These are phyloP conservation scores for Diarsia dahlii DNA, from an alignment of 2,888 invertebrate genomes.

Conservation along the genomic window DNA sequence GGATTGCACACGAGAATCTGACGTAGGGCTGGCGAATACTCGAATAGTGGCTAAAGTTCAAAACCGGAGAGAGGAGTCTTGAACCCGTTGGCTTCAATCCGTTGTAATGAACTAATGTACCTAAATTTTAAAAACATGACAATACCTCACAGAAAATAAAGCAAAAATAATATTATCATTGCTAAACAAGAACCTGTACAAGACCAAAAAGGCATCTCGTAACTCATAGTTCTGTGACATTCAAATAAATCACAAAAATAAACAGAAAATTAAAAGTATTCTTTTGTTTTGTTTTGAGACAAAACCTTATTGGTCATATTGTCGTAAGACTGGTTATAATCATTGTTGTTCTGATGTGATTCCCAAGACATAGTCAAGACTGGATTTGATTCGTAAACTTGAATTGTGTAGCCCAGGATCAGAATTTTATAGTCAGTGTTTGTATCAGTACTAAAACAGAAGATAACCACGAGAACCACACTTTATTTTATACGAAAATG, in stretches of 20 bases:
- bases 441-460: neutral
- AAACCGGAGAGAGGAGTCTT: neutral
- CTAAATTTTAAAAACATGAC: no score
- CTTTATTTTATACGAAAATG: constrained; percentile 17
- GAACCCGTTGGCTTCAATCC: neutral
- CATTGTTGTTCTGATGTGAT: neutral
- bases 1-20: constrained; percentile 40
- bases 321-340: neutral
- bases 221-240: neutral
- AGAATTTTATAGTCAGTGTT: neutral
- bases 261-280: neutral
- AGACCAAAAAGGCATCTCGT: neutral
- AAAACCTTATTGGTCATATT: neutral
- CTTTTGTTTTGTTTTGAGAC: neutral
- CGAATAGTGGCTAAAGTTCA: neutral
- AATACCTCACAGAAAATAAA: neutral
- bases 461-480: neutral
- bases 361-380: neutral
- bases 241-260: neutral
- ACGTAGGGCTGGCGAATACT: constrained; percentile 34
- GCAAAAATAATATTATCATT: neutral
- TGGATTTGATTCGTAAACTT: neutral
- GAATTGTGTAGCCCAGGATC: neutral
- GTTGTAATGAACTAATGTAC: no score
- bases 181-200: neutral